Base-by-base conservation (phyloP, 1,140 invertebrate genomes). In the Danaus melanippus region DNA sequence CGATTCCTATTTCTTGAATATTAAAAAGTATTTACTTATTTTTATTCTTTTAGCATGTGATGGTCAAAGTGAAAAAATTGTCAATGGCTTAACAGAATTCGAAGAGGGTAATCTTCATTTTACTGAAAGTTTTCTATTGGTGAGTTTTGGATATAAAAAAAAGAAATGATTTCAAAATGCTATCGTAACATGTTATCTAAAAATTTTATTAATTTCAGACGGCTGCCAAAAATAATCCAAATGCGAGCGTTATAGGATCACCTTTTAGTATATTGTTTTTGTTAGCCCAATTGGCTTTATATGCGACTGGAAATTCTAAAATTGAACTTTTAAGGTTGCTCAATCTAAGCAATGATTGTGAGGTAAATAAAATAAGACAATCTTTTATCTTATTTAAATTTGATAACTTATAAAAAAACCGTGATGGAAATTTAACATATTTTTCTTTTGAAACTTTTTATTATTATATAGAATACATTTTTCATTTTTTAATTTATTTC, bases 41-140 rank as follows among this genome's bases (percentile, higher is more conserved):
- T 32, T 32, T 8, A 32, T 32, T 32, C 21, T 32, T 32, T 32
- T 32, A 32, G 21, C 21, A 1, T 32, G 21, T 32, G 21, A 32
- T 32, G 21, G 21, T 32, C 21, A 32, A 32, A 32, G 21, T 32
- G 21, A 32, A 32, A 32, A 32, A 32, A 32, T 8, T 32, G 6
- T 32, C 21, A 5, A 52, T 52, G 50, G 50, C 41, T 42, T 52
- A 7, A 21, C 43, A 15, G 15, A 52, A 32, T 45, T 52, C 32
- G 44, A 15, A 10, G 42, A 52, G 8, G 50, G 50, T 10, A 52
- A 52, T 44, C 8, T 32, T 11, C 17, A 7, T 32, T 52, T 44
- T 21, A 52, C 42, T 45, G 21, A 45, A 45, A 52, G 44, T 9
- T 52, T 52, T 41, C 50, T 52, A 32, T 15, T n/a, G 12, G 50